Conservation (phyloP, 2,888 invertebrate species). For the Ctena decussata region DNA sequence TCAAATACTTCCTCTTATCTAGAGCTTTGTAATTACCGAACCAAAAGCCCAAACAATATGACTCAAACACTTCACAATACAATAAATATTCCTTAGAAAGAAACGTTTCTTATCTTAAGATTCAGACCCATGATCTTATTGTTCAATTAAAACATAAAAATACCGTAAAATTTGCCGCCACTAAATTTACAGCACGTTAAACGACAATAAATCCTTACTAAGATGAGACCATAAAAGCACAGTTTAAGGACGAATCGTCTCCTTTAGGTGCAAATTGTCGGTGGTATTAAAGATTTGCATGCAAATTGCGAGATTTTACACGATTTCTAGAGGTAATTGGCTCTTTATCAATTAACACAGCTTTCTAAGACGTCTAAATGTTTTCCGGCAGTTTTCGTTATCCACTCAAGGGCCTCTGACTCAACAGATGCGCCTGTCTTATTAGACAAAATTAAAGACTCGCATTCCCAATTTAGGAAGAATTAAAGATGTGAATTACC, state of each 20-base stretch:
- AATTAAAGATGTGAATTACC: background rate
- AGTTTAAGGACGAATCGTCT: background rate
- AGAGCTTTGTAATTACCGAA: no score
- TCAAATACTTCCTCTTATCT: no score
- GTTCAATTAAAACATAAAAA: background rate
- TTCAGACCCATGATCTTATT: background rate
- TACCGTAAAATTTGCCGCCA: background rate
- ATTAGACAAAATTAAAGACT: conserved; percentile 1
- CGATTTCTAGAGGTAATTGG: background rate
- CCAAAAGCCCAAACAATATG: background rate
- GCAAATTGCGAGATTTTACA: background rate
- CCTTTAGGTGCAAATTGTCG: background rate
- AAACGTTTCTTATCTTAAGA: background rate
- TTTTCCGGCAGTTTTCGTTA: background rate
- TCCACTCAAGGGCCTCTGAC: background rate
- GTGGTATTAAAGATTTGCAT: background rate
- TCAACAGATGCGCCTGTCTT: background rate
- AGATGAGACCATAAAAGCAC: background rate
- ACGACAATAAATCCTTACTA: background rate
- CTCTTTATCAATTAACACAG: background rate
- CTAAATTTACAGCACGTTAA: background rate
- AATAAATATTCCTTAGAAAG: background rate
- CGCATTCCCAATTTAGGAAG: background rate
- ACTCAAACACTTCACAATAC: background rate
- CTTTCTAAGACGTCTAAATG: background rate